Evolutionary conservation across 92 coral and sea anemone genomes (phyloP).

Genomic region (Actinostola sp.): DNA sequence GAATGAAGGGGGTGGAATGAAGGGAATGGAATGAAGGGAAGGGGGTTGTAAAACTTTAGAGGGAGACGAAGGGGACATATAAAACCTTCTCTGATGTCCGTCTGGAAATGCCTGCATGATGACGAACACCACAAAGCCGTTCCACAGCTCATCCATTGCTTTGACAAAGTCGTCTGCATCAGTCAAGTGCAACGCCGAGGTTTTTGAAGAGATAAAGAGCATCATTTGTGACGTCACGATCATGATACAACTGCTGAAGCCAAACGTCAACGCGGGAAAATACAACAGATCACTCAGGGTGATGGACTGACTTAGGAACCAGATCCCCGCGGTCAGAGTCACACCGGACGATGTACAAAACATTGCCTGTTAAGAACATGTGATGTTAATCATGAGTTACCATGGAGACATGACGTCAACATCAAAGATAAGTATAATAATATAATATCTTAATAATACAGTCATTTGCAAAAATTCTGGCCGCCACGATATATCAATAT

Average conservation of each 20-base stretch:
- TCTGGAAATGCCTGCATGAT: constrained; percentile 39
- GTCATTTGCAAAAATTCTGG: no score
- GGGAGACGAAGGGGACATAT: not conserved
- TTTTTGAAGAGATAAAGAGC: constrained; percentile 12
- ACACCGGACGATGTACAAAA: constrained; percentile 24
- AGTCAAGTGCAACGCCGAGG: constrained; percentile 7
- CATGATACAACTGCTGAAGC: constrained; percentile 34
- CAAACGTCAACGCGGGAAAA: constrained; percentile 41
- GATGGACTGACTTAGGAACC: constrained; percentile 34
- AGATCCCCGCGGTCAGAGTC: constrained; percentile 24
- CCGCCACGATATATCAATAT: no score
- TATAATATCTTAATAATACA: no score
- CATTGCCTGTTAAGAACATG: constrained; percentile 1
- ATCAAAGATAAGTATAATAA: no score
- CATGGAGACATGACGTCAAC: no score
- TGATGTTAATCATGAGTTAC: no score
- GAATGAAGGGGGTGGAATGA: no score
- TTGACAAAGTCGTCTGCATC: constrained; percentile 36
- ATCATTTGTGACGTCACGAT: constrained; percentile 49
- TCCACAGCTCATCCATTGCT: constrained; percentile 19
- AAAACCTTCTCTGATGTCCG: constrained; percentile 18
- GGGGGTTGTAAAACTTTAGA: not conserved
- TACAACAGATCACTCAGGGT: constrained; percentile 24
- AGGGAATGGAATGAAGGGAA: no score
- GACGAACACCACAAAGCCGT: constrained; percentile 36